These are phyloP conservation scores for Bicyclus anynana DNA, from an alignment of 1,140 invertebrate genomes.

Conservation along the genomic window DNA sequence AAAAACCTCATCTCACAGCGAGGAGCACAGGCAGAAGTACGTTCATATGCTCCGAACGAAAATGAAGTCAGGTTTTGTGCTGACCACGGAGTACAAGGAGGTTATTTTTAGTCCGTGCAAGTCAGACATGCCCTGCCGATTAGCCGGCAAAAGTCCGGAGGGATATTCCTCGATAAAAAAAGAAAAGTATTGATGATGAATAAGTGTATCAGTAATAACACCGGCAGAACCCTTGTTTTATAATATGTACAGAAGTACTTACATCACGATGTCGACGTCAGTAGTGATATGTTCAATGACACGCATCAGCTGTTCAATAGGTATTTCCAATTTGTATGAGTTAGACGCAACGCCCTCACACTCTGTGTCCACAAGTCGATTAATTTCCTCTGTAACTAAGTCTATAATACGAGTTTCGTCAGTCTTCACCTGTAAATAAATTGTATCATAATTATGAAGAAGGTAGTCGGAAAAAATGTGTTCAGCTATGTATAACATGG, in stretches of 20 bases:
- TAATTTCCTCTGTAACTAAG: constrained; percentile 59
- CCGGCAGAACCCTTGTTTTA: no score
- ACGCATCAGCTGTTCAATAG: constrained; percentile 46
- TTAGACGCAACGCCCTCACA: constrained; percentile 29
- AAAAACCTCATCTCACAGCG: no score
- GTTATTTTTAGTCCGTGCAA: no score
- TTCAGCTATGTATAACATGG: background rate
- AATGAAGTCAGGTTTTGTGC: no score
- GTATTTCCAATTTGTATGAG: constrained; percentile 49
- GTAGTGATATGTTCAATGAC: constrained; percentile 50
- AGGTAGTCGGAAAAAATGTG: background rate
- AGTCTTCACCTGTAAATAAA: constrained; percentile 41
- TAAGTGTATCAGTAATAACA: no score
- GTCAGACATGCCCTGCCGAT: no score
- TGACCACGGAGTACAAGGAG: no score
- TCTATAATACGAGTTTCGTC: constrained; percentile 57
- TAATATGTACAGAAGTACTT: constrained; percentile 18
- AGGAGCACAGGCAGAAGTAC: no score
- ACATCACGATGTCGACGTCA: constrained; percentile 58
- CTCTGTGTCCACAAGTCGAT: constrained; percentile 44
- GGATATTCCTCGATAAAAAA: no score
- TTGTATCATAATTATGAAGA: background rate
- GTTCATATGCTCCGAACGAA: no score
- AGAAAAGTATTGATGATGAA: no score
- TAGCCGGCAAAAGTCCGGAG: no score